Conservation (phyloP, 2,113 vertebrate species). For the Addax nasomaculatus region DNA sequence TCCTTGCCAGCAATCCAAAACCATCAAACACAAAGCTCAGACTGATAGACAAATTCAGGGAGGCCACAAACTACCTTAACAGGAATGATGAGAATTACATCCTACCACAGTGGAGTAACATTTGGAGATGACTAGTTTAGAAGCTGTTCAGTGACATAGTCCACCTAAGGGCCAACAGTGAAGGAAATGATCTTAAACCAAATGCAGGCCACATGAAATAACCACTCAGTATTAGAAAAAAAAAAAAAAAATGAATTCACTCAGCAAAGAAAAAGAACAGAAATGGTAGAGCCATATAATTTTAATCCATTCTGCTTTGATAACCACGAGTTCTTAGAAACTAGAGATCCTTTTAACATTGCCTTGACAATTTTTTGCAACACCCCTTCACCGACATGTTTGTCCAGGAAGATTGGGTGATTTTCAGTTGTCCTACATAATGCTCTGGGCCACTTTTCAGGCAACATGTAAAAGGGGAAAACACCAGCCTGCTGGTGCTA, state of each 20-base stretch:
- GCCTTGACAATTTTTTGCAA: not conserved
- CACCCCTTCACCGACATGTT: not conserved
- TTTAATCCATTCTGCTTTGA: not conserved
- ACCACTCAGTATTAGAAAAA: not conserved
- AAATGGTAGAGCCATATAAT: not conserved
- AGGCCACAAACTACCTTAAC: not conserved
- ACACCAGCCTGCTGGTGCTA: not conserved
- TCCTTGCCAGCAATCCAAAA: not conserved
- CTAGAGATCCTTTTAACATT: not conserved
- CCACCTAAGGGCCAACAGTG: not conserved
- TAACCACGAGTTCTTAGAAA: not conserved
- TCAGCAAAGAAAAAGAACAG: not conserved
- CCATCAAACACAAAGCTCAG: not conserved
- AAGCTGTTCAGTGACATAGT: not conserved
- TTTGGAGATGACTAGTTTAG: not conserved
- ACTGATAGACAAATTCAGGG: not conserved
- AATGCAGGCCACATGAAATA: not conserved
- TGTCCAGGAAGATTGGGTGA: not conserved
- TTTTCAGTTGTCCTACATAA: not conserved
- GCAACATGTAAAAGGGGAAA: not conserved
- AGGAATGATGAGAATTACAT: not conserved
- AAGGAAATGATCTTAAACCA: constrained; percentile 8
- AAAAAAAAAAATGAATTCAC: not conserved
- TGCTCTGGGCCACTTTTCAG: not conserved
- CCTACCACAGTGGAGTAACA: not conserved